phyloP scores from a whole-genome alignment of 2,113 vertebrate genomes.

The Saguinus imperator region DNA sequence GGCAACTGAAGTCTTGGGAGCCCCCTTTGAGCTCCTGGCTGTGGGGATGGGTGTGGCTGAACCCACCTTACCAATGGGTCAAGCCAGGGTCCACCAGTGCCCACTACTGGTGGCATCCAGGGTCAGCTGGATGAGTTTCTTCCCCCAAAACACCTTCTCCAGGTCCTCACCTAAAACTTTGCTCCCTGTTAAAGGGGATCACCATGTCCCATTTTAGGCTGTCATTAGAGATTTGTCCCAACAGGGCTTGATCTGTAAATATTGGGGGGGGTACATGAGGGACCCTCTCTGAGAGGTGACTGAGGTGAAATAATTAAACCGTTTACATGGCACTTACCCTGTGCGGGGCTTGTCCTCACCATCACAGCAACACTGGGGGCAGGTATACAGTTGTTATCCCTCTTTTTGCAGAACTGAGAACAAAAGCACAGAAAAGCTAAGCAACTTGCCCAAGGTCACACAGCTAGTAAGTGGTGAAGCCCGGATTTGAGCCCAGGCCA shows the following conservation, averaged over 20 bases:
- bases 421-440: neutral
- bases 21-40: accelerated
- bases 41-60: neutral
- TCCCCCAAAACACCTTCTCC: neutral
- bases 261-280: neutral
- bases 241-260: neutral
- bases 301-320: neutral
- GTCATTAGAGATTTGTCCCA: neutral
- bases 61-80: neutral
- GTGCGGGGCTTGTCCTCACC: neutral
- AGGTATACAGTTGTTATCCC: neutral
- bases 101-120: too few species aligned
- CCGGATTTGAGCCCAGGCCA: neutral
- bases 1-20: neutral
- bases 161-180: neutral
- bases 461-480: neutral
- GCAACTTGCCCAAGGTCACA: neutral
- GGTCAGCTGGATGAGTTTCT: neutral
- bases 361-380: neutral
- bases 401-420: neutral
- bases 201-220: neutral
- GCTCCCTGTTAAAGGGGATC: neutral
- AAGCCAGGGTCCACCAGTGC: neutral
- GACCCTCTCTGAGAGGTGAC: neutral
- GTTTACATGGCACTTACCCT: neutral